phyloP scores from a whole-genome alignment of 2,797 vertebrate genomes.

The Acipenser ruthenus region DNA sequence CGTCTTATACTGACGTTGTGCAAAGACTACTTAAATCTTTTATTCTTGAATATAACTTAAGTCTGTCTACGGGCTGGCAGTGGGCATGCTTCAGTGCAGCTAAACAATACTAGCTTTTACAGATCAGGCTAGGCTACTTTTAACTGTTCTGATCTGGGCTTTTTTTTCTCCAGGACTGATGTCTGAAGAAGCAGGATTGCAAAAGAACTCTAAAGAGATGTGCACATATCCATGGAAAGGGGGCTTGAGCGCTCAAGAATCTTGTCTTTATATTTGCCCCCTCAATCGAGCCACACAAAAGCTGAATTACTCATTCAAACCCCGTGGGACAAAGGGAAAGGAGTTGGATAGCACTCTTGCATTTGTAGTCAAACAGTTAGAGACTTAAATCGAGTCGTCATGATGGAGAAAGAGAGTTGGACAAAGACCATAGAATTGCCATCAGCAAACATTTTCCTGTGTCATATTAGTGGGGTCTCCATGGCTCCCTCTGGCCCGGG shows the following conservation, averaged over 20 bases:
- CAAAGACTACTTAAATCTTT: conserved; percentile 40
- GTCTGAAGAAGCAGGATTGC: conserved; percentile 76
- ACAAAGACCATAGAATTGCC: conserved; percentile 99
- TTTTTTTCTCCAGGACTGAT: conserved; percentile 54
- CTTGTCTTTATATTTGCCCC: conserved; percentile 99
- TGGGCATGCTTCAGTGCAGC: conserved; percentile 55
- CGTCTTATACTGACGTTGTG: conserved; percentile 37
- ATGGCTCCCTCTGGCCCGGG: conserved; percentile 92
- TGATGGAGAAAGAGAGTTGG: conserved; percentile 98
- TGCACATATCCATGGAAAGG: conserved; percentile 98
- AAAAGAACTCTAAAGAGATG: conserved; percentile 73
- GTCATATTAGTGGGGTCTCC: conserved; percentile 99
- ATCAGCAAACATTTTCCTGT: conserved; percentile 99
- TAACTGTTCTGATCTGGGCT: conserved; percentile 54
- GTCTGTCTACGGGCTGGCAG: conserved; percentile 45
- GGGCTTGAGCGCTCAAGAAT: conserved; percentile 97
- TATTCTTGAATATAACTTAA: conserved; percentile 38
- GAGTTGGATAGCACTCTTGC: conserved; percentile 98
- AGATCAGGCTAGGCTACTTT: conserved; percentile 53
- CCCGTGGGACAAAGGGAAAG: conserved; percentile 87
- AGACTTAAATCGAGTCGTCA: conserved; percentile 99
- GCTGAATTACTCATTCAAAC: conserved; percentile 99
- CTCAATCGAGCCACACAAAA: conserved; percentile 99
- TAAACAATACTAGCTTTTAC: conserved; percentile 53
- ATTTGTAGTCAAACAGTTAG: conserved; percentile 99